Conservation (phyloP, 2,797 vertebrate genomes). For the Trematomus bernacchii region DNA sequence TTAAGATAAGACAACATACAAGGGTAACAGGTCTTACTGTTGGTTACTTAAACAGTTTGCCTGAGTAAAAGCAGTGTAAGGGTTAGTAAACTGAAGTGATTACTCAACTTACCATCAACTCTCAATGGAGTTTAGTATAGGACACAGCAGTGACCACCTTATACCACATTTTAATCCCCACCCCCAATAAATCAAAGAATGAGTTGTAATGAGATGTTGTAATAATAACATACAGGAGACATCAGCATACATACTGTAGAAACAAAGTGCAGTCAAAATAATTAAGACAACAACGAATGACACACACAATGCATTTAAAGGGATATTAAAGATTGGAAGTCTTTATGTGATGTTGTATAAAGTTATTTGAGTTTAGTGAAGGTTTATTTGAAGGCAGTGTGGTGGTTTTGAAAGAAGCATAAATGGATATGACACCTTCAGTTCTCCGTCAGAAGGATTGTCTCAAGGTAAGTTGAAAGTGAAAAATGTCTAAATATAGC, state of each 20-base stretch:
- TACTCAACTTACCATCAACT: conserved; percentile 53
- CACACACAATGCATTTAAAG: conserved; percentile 22
- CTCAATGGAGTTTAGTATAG: conserved; percentile 49
- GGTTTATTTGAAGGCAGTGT: too few species aligned
- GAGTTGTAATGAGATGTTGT: conserved; percentile 41
- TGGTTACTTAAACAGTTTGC: conserved; percentile 30
- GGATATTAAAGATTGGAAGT: too few species aligned
- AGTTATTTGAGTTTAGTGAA: too few species aligned
- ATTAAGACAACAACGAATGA: conserved; percentile 15
- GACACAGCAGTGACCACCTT: conserved; percentile 42
- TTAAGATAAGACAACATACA: conserved; percentile 1
- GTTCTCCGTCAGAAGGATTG: too few species aligned
- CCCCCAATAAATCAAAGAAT: background rate
- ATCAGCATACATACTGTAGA: conserved; percentile 37
- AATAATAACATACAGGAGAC: conserved; percentile 29
- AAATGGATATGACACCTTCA: too few species aligned
- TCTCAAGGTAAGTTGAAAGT: too few species aligned
- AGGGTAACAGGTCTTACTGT: background rate
- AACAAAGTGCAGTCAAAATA: conserved; percentile 23
- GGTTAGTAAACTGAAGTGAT: conserved; percentile 9
- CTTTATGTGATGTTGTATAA: too few species aligned
- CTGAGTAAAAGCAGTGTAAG: conserved; percentile 17
- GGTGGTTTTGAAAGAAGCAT: too few species aligned
- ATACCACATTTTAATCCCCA: background rate
- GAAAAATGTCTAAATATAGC: too few species aligned